These are phyloP conservation scores for Lycodopsis pacificus DNA, from an alignment of 2,797 vertebrate genomes.

Conservation along the genomic window DNA sequence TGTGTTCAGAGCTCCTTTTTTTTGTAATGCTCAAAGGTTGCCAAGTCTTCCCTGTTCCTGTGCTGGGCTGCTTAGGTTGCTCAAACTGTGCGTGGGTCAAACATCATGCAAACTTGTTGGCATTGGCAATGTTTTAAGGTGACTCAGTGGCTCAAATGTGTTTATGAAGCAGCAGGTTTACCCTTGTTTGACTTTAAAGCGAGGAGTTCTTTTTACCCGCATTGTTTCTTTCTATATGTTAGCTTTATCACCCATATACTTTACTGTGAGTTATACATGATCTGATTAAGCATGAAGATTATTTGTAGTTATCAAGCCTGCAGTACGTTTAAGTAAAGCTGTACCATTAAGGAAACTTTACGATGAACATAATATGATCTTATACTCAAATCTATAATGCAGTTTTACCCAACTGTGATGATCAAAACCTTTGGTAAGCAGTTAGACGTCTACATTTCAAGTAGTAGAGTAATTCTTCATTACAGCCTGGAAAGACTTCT, in stretches of 20 bases:
- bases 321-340: constrained; percentile 31
- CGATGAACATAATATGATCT: constrained; percentile 7
- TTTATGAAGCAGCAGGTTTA: constrained; percentile 44
- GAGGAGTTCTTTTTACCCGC: background rate
- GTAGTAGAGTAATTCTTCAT: background rate
- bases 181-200: constrained; percentile 42
- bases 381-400: background rate
- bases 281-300: constrained; percentile 35
- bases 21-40: constrained; percentile 38
- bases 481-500: background rate
- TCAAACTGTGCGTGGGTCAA: constrained; percentile 60
- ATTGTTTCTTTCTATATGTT: background rate
- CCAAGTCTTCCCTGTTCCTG: constrained; percentile 49
- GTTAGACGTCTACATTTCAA: background rate
- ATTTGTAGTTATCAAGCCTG: constrained; percentile 38
- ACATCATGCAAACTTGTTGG: constrained; percentile 45
- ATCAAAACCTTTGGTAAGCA: background rate
- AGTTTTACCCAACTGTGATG: background rate
- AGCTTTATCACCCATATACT: background rate
- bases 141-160: constrained; percentile 38
- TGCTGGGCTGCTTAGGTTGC: constrained; percentile 44
- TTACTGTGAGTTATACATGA: constrained; percentile 25
- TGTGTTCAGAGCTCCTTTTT: constrained; percentile 41
- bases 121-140: constrained; percentile 40
- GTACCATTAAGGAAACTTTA: background rate